Conservation (phyloP, 2,797 vertebrate genomes). For the Podarcis lilfordi region DNA sequence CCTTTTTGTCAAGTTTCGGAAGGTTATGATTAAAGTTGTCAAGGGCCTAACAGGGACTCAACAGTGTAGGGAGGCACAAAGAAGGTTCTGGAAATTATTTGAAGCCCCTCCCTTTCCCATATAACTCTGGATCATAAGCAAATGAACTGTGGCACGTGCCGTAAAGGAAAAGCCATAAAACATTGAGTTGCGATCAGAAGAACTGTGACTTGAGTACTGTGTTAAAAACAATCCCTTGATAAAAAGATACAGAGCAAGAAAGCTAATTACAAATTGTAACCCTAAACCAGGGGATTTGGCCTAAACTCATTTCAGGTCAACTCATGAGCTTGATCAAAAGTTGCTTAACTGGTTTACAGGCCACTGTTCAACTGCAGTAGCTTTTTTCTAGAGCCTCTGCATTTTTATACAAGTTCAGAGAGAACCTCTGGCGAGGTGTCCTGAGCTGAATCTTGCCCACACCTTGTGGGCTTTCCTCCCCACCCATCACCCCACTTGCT, state of each 20-base stretch:
- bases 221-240: background rate
- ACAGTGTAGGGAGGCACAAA: slow-evolving; percentile 46
- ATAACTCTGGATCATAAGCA: slow-evolving; percentile 18
- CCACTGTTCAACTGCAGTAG: background rate
- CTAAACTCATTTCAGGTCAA: background rate
- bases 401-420: background rate
- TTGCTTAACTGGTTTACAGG: background rate
- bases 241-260: background rate
- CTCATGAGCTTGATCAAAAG: background rate
- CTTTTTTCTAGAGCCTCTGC: background rate
- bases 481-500: background rate
- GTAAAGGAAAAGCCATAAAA: background rate
- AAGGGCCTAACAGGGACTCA: slow-evolving; percentile 42
- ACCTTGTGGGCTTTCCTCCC: background rate
- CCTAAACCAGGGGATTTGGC: background rate
- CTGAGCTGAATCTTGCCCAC: background rate
- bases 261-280: background rate
- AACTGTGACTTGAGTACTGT: background rate
- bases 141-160: background rate
- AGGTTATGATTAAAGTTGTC: slow-evolving; percentile 58
- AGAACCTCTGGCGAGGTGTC: background rate
- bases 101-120: background rate
- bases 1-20: slow-evolving; percentile 41
- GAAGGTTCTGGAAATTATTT: slow-evolving; percentile 46
- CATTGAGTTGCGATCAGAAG: background rate